Evolutionary conservation across 2,888 invertebrate species (phyloP), one percentile per base, ranked within the genome.

Genomic region (Polymixis lichenea): DNA sequence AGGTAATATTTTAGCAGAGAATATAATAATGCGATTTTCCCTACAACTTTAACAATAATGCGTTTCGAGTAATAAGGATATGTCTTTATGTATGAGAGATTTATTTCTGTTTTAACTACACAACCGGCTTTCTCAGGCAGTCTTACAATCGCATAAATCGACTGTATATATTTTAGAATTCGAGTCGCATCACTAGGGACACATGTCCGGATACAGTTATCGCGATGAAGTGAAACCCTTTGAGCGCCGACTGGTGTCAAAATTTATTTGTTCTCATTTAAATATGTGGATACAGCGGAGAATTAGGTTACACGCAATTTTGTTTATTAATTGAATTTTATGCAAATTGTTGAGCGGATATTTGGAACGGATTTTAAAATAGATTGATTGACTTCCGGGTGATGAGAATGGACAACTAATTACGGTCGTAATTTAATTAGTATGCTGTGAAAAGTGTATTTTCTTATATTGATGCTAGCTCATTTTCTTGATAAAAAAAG

Each of bases 241-340:
- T 81, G 81, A 77, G 81, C 76, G 61, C 32, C 49, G 62, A 58
- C 72, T 58, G 64, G 80, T 72, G 86, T 83, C 77, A 86, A 84
- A 82, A 88, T 88, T 86, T 88, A 86, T 88, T 86, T 82, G 81
- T 78, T 72, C 84, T 66, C 64, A 81, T 88, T 86, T 84, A 82
- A 86, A 80, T 78, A 84, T 71, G 69, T 60, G 69, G 64, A 77
- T 61, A 74, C 76, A 71, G 65, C 46, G 32, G 49, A 62, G 75
- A 75, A 83, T 76, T 76, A 83, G 69, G 66, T 72, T 82, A 77
- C 77, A 74, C 71, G 72, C 72, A 60, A 86, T 76, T 79, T 86
- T 79, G 86, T 78, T 74, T 83, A 78, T 82, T 76, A 82, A 82
- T 78, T 78, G 75, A 78, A 87, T 87, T 75, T 82, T 85, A 78